A percentile compares a stretch with the other conserved stretches of the same genome.
Conservation (phyloP, 2,797 vertebrate genomes). For the Phoeniculus purpureus region DNA sequence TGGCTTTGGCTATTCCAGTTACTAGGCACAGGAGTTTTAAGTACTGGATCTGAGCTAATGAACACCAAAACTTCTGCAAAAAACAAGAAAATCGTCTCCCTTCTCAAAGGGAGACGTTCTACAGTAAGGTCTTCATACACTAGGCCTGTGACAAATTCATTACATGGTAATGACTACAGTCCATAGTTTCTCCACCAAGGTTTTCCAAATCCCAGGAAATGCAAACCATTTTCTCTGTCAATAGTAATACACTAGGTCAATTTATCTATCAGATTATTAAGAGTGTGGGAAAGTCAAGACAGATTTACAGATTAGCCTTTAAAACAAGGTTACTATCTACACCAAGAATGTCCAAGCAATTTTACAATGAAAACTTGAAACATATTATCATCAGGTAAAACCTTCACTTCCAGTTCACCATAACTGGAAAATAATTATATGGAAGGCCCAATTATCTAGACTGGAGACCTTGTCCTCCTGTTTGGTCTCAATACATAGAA, state of each 20-base stretch:
- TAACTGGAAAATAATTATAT: background rate
- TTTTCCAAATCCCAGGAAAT: background rate
- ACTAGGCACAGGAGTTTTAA: background rate
- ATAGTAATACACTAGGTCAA: background rate
- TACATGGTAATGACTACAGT: background rate
- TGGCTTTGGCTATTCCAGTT: background rate
- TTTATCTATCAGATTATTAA: background rate
- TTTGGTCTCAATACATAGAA: background rate
- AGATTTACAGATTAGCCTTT: background rate
- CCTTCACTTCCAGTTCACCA: background rate
- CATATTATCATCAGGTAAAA: background rate
- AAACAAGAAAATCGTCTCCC: background rate
- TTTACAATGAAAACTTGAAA: background rate
- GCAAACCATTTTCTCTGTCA: background rate
- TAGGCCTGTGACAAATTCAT: background rate
- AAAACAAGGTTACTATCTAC: background rate
- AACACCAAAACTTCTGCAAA: background rate
- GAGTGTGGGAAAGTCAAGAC: background rate
- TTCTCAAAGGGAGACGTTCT: too few relatives aligned
- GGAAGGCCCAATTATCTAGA: background rate
- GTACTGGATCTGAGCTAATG: background rate
- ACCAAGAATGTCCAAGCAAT: background rate
- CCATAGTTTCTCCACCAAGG: background rate
- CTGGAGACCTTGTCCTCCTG: background rate
- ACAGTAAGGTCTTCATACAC: background rate